Evolutionary conservation across 2,113 vertebrate genomes (phyloP).

Genomic region (Hypocryptadius cinnamomeus): DNA sequence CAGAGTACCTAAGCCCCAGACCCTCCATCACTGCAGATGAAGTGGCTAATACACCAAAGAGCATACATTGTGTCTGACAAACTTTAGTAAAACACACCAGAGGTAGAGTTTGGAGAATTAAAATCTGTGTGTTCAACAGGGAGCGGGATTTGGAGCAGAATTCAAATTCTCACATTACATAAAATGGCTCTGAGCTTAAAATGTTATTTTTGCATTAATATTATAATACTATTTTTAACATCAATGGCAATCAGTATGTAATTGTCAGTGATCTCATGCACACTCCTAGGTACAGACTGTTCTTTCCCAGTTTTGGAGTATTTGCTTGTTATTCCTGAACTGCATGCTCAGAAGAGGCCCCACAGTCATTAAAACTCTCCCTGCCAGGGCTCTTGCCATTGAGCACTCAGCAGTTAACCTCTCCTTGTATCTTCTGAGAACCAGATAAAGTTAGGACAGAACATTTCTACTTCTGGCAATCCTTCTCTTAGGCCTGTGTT

Average conservation of each 20-base stretch:
- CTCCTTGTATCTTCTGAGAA: not conserved
- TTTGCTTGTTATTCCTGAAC: not conserved
- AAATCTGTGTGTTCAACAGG: not conserved
- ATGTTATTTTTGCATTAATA: not conserved
- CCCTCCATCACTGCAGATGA: not conserved
- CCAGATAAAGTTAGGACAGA: not conserved
- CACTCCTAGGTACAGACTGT: not conserved
- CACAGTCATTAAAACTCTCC: not conserved
- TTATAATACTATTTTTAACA: slow-evolving; percentile 25
- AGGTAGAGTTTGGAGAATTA: not conserved
- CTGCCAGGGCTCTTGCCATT: not conserved
- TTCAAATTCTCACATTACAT: not conserved
- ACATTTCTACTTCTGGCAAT: not conserved
- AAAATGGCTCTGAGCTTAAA: not conserved
- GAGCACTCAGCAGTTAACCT: not conserved
- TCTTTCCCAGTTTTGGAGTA: not conserved
- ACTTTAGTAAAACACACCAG: not conserved
- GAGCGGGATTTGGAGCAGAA: not conserved
- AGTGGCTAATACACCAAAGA: not conserved
- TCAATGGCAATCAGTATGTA: not conserved
- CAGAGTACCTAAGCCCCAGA: not conserved
- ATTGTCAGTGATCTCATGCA: slow-evolving; percentile 6
- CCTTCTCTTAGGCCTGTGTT: not conserved
- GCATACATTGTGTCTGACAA: not conserved
- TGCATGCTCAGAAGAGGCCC: not conserved